Percentiles rank a stretch among this genome's conserved stretches.
Evolutionary conservation across 2,888 invertebrate species (phyloP).

Genomic region (Acleris cristana): DNA sequence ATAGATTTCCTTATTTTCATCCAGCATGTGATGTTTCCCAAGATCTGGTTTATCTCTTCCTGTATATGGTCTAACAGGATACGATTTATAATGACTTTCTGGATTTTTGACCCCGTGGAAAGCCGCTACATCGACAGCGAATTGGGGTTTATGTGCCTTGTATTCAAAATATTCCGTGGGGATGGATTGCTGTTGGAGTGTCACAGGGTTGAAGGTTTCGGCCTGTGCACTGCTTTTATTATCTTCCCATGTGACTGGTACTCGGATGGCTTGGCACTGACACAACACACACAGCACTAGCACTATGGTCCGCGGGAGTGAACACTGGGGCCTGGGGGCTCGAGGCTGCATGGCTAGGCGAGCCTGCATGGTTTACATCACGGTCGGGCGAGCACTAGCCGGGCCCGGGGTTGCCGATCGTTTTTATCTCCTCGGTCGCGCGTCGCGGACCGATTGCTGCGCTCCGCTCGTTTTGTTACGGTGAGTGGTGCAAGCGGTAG

Average conservation of each 20-base stretch:
- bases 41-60: slow-evolving; percentile 57
- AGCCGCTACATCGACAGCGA: slow-evolving; percentile 68
- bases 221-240: slow-evolving; percentile 60
- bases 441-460: slow-evolving; percentile 74
- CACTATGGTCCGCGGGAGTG: slow-evolving; percentile 50
- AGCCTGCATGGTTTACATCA: slow-evolving; percentile 76
- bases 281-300: slow-evolving; percentile 58
- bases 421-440: slow-evolving; percentile 81
- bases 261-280: slow-evolving; percentile 66
- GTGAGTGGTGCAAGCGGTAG: slow-evolving; percentile 49
- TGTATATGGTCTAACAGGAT: slow-evolving; percentile 65
- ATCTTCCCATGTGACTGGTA: slow-evolving; percentile 67
- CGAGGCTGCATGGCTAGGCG: slow-evolving; percentile 25
- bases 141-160: slow-evolving; percentile 71
- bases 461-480: slow-evolving; percentile 68
- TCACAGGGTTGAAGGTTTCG: slow-evolving; percentile 47
- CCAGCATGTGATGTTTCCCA: slow-evolving; percentile 65
- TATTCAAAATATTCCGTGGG: slow-evolving; percentile 72
- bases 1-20: slow-evolving; percentile 52
- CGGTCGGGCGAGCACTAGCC: slow-evolving; percentile 74
- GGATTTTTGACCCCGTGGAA: slow-evolving; percentile 71
- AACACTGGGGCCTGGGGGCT: neutral
- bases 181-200: slow-evolving; percentile 45
- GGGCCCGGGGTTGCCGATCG: slow-evolving; percentile 62
- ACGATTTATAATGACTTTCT: slow-evolving; percentile 62